A percentile compares a stretch with the other conserved stretches of the same genome.
Evolutionary conservation across 2,888 invertebrate species (phyloP).

Genomic region (Hipparchia sbordonii): DNA sequence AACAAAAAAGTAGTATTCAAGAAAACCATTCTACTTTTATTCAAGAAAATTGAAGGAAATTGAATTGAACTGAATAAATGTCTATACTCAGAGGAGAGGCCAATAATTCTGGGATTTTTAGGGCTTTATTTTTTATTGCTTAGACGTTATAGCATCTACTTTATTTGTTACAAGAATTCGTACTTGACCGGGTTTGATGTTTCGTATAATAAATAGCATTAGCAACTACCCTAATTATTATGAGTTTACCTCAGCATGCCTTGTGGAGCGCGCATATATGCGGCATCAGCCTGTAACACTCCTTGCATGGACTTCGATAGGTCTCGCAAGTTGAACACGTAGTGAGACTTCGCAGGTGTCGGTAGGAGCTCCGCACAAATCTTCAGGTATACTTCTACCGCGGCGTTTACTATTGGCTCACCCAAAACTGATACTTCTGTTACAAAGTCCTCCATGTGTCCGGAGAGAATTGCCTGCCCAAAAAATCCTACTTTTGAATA

Average conservation of each 20-base stretch:
- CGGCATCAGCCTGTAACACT: slow-evolving; percentile 91
- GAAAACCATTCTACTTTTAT: too few relatives aligned
- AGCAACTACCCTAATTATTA: too few relatives aligned
- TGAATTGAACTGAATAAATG: too few relatives aligned
- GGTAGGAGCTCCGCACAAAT: slow-evolving; percentile 92
- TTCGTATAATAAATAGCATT: too few relatives aligned
- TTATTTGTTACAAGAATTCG: too few relatives aligned
- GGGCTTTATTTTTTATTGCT: too few relatives aligned
- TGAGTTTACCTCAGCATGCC: slow-evolving; percentile 84
- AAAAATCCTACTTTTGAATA: slow-evolving; percentile 5
- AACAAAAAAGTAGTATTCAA: too few relatives aligned
- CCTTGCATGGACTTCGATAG: slow-evolving; percentile 95
- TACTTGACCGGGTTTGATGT: too few relatives aligned
- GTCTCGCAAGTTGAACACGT: slow-evolving; percentile 95
- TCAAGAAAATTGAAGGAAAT: too few relatives aligned
- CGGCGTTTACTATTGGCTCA: slow-evolving; percentile 90
- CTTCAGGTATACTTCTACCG: slow-evolving; percentile 91
- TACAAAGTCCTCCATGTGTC: slow-evolving; percentile 91
- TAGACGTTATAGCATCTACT: too few relatives aligned
- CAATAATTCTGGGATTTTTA: too few relatives aligned
- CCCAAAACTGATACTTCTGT: slow-evolving; percentile 86
- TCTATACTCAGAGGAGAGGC: too few relatives aligned
- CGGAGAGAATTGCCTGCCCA: slow-evolving; percentile 85
- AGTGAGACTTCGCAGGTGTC: slow-evolving; percentile 96
- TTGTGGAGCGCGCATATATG: slow-evolving; percentile 85